Evolutionary conservation across 1,140 invertebrate species (phyloP).

Genomic region (Bombus cullumanus): DNA sequence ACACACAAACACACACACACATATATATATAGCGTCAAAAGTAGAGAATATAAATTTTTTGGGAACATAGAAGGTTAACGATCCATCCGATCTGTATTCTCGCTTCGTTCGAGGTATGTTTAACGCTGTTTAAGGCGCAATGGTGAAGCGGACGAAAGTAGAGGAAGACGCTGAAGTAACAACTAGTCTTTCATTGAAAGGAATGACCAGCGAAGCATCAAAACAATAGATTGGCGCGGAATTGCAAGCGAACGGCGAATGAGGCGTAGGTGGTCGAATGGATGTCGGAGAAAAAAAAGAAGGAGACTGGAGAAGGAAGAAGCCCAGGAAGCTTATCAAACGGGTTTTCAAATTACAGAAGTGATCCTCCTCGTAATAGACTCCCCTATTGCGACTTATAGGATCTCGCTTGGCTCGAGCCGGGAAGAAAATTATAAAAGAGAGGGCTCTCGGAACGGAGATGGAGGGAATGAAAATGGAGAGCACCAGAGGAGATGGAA

Average conservation of each 20-base stretch:
- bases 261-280: slow-evolving; percentile 31
- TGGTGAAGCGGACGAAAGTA: too few relatives aligned
- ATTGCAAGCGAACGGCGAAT: slow-evolving; percentile 47
- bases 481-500: slow-evolving; percentile 24
- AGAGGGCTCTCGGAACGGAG: slow-evolving; percentile 4
- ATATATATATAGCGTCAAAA: too few relatives aligned
- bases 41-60: too few relatives aligned
- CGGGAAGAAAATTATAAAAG: slow-evolving; percentile 67
- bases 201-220: slow-evolving; percentile 34
- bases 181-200: background rate
- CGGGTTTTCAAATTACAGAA: slow-evolving; percentile 73
- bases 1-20: too few relatives aligned
- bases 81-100: too few relatives aligned
- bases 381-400: slow-evolving; percentile 72
- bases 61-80: too few relatives aligned
- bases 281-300: slow-evolving; percentile 31
- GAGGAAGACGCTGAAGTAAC: background rate
- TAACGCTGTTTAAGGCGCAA: background rate
- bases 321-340: slow-evolving; percentile 65
- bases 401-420: slow-evolving; percentile 69
- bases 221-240: slow-evolving; percentile 64
- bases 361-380: slow-evolving; percentile 72
- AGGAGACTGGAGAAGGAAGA: background rate
- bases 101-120: background rate
- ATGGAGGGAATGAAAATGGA: slow-evolving; percentile 30